phyloP scores from a whole-genome alignment of 2,888 invertebrate species.

The Lordiphosa fenestrarum region DNA sequence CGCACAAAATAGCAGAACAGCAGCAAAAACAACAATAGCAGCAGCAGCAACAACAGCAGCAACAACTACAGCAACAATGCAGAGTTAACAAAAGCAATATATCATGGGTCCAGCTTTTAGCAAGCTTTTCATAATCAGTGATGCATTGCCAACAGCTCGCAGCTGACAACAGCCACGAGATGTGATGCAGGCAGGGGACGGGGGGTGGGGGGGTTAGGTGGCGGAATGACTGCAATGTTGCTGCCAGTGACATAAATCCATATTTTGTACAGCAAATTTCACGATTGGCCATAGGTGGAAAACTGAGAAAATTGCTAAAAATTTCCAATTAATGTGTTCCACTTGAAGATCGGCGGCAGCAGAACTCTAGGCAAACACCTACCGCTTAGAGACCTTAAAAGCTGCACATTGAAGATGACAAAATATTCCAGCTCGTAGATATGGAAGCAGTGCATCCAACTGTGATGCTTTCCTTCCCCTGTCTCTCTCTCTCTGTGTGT shows the following conservation, averaged over 20 bases:
- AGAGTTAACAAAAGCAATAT: constrained; percentile 61
- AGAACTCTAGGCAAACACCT: no score
- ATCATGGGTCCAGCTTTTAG: constrained; percentile 74
- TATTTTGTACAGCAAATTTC: constrained; percentile 68
- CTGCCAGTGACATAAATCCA: constrained; percentile 69
- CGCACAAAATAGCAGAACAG: constrained; percentile 47
- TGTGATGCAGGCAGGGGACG: constrained; percentile 22
- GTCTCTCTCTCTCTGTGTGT: constrained; percentile 14
- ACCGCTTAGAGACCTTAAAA: background rate
- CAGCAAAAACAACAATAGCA: constrained; percentile 13
- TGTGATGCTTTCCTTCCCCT: constrained; percentile 3
- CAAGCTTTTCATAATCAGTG: constrained; percentile 75
- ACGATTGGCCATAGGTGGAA: constrained; percentile 59
- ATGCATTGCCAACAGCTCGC: constrained; percentile 73
- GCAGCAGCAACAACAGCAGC: constrained; percentile 14
- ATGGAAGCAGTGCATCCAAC: constrained; percentile 5
- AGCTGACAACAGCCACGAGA: constrained; percentile 49
- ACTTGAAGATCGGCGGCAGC: constrained; percentile 40
- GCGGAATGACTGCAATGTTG: constrained; percentile 55
- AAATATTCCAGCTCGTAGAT: constrained; percentile 44
- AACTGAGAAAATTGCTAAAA: constrained; percentile 58
- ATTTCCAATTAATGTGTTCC: constrained; percentile 67
- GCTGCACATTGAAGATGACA: constrained; percentile 59
- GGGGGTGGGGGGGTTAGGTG: constrained; percentile 10
- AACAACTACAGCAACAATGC: constrained; percentile 20